Evolutionary conservation across 2,113 vertebrate genomes (phyloP).

Genomic region (Lynx canadensis): DNA sequence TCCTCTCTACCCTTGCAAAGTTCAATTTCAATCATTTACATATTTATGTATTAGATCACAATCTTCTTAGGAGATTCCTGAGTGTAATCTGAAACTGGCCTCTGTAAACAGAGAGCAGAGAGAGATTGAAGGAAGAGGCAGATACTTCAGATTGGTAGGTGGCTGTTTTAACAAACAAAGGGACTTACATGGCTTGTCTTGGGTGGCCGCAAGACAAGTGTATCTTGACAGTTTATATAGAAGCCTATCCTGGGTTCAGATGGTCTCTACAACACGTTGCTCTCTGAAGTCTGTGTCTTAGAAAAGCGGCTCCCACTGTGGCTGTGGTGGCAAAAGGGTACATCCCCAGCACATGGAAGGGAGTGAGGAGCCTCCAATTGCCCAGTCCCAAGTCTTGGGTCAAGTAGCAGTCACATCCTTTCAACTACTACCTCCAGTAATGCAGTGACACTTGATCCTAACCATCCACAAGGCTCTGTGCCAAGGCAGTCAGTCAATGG

Average conservation of each 20-base stretch:
- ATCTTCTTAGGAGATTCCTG: background rate
- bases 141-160: background rate
- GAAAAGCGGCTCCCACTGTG: background rate
- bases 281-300: background rate
- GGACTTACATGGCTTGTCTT: background rate
- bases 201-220: background rate
- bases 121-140: background rate
- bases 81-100: background rate
- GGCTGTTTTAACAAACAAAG: background rate
- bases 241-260: background rate
- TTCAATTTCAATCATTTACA: conserved; percentile 64
- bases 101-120: background rate
- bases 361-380: background rate
- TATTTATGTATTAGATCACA: background rate
- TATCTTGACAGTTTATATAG: background rate
- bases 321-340: background rate
- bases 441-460: conserved; percentile 30
- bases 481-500: conserved; percentile 66
- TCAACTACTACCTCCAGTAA: background rate
- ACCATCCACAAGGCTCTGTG: conserved; percentile 41
- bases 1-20: background rate
- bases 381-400: background rate
- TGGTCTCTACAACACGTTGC: background rate
- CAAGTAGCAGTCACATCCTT: background rate
- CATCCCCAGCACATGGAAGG: background rate